Evolutionary conservation across 92 coral and sea anemone species (phyloP).

Genomic region (Parazoanthus swiftii): DNA sequence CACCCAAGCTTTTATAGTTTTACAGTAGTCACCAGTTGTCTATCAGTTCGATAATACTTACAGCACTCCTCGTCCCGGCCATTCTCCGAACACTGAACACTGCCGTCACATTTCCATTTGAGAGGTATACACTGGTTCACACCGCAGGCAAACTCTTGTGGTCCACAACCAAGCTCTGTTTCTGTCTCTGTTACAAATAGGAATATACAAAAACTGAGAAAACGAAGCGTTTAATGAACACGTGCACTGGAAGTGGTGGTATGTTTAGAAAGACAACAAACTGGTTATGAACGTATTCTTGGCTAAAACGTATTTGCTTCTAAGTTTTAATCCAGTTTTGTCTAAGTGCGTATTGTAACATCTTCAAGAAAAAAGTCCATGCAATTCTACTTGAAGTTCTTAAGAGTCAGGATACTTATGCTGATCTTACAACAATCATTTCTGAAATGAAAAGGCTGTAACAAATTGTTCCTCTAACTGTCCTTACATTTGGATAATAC

Average conservation of each 20-base stretch:
- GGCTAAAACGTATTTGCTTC: too few relatives aligned
- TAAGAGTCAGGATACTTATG: too few relatives aligned
- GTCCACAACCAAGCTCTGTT: conserved; percentile 64
- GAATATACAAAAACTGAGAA: not conserved
- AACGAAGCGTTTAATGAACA: not conserved
- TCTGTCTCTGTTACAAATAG: conserved; percentile 51
- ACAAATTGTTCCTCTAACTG: too few relatives aligned
- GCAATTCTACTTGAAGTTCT: too few relatives aligned
- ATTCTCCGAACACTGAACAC: conserved; percentile 50
- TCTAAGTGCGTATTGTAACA: too few relatives aligned
- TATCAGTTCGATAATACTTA: conserved; percentile 11
- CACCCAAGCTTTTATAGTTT: not conserved
- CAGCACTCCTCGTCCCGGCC: conserved; percentile 71
- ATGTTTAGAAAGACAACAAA: too few relatives aligned
- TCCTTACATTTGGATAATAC: too few relatives aligned
- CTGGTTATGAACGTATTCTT: too few relatives aligned
- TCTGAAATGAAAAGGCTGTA: too few relatives aligned
- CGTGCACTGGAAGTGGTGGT: not conserved
- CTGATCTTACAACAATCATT: too few relatives aligned
- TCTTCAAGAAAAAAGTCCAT: too few relatives aligned
- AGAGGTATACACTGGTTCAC: conserved; percentile 54
- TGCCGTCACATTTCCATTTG: conserved; percentile 64
- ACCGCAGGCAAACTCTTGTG: conserved; percentile 66
- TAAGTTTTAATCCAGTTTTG: too few relatives aligned
- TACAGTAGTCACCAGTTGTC: not conserved